A percentile compares a stretch with the other conserved stretches of the same genome.
Evolutionary conservation across 1,140 invertebrate species (phyloP).

Genomic region (Drosophila kikkawai): DNA sequence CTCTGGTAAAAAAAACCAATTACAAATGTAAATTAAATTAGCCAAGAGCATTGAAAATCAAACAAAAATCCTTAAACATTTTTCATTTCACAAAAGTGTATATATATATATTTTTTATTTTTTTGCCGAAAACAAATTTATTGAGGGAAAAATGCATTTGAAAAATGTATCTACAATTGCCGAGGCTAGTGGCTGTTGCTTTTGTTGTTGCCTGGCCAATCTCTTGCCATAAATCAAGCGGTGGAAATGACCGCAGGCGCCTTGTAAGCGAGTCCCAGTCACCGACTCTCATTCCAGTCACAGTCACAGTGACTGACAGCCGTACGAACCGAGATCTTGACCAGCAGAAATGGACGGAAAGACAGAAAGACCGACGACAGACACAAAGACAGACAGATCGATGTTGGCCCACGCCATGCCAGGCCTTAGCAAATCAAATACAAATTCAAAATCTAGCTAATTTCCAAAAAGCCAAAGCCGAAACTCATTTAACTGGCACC

Average conservation of each 20-base stretch:
- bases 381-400: conserved; percentile 26
- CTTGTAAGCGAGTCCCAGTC: conserved; percentile 80
- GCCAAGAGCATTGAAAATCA: conserved; percentile 42
- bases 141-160: conserved; percentile 55
- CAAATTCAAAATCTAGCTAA: conserved; percentile 83
- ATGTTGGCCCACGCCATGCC: conserved; percentile 76
- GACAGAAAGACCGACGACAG: not conserved
- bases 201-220: conserved; percentile 56
- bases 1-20: conserved; percentile 28
- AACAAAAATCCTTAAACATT: conserved; percentile 50
- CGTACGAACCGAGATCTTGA: conserved; percentile 77
- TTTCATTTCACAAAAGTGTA: conserved; percentile 44
- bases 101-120: conserved; percentile 12
- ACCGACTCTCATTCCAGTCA: conserved; percentile 56
- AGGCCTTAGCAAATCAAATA: conserved; percentile 76
- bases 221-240: conserved; percentile 81
- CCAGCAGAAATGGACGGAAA: conserved; percentile 50
- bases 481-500: conserved; percentile 73
- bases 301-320: conserved; percentile 66
- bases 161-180: conserved; percentile 80
- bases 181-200: conserved; percentile 54
- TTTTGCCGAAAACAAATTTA: conserved; percentile 28
- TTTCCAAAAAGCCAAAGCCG: conserved; percentile 64
- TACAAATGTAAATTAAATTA: conserved; percentile 65
- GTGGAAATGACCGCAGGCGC: conserved; percentile 79